A percentile compares a stretch with the other conserved stretches of the same genome.
Evolutionary conservation across 2,113 vertebrate species (phyloP).

Genomic region (Campylomormyrus numenius): DNA sequence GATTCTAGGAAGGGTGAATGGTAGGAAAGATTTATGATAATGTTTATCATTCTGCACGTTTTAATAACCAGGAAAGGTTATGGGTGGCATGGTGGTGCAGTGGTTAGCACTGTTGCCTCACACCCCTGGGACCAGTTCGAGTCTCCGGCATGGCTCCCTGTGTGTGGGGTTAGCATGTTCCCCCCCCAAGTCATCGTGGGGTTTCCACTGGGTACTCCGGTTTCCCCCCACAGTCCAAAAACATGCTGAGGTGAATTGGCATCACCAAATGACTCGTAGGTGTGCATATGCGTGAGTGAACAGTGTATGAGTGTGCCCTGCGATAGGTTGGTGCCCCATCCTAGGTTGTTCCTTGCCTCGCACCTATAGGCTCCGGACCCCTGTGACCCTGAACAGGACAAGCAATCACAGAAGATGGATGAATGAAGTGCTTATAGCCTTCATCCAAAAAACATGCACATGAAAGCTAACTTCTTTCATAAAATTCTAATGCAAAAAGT

Average conservation of each 20-base stretch:
- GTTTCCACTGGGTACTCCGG: background rate
- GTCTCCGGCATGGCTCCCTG: background rate
- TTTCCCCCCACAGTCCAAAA: background rate
- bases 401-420: background rate
- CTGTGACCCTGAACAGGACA: background rate
- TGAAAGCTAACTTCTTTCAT: background rate
- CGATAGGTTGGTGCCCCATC: background rate
- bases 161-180: background rate
- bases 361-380: background rate
- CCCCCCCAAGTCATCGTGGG: background rate
- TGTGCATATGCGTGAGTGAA: background rate
- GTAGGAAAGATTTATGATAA: background rate
- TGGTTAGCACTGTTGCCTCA: background rate
- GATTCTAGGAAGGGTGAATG: background rate
- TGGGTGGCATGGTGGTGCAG: background rate
- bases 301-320: background rate
- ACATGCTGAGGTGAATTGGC: background rate
- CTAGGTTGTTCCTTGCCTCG: background rate
- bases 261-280: background rate
- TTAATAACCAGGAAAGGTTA: background rate
- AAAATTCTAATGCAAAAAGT: constrained; percentile 33
- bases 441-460: background rate
- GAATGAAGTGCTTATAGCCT: background rate
- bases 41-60: background rate
- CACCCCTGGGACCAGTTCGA: background rate